Conservation (phyloP, 1,140 invertebrate genomes). For the Atta colombica region DNA sequence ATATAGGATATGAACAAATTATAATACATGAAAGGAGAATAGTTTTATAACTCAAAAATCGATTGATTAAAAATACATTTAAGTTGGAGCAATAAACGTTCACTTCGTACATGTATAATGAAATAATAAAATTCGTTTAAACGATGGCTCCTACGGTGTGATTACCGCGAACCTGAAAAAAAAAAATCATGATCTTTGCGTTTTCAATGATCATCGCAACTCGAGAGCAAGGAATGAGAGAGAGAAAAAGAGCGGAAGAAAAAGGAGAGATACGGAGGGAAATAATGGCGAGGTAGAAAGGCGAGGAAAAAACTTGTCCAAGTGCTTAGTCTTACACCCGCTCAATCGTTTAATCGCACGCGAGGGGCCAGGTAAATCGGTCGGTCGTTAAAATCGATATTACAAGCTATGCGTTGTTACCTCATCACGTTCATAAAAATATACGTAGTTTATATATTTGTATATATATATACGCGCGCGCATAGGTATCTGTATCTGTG, state of each 20-base stretch:
- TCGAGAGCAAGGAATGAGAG: conserved; percentile 32
- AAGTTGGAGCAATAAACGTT: conserved; percentile 81
- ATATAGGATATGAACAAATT: conserved; percentile 57
- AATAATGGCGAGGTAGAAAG: conserved; percentile 45
- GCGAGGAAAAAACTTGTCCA: conserved; percentile 64
- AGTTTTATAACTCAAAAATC: conserved; percentile 84
- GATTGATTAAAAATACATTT: conserved; percentile 83
- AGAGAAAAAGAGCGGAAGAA: conserved; percentile 2
- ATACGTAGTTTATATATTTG: conserved; percentile 75
- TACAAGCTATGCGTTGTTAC: conserved; percentile 85
- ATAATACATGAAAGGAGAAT: conserved; percentile 77
- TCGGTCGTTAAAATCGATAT: conserved; percentile 78
- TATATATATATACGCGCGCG: conserved; percentile 60
- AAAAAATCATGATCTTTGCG: conserved; percentile 64
- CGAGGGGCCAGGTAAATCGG: conserved; percentile 74
- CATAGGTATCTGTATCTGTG: conserved; percentile 66
- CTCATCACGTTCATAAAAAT: conserved; percentile 86
- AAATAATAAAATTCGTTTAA: conserved; percentile 80
- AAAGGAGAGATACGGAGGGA: conserved; percentile 6
- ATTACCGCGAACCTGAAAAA: conserved; percentile 66
- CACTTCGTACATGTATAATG: conserved; percentile 79
- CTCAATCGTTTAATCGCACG: conserved; percentile 76
- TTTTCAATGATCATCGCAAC: conserved; percentile 64
- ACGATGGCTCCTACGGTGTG: conserved; percentile 71
- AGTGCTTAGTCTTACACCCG: conserved; percentile 61